Evolutionary conservation across 2,888 invertebrate species (phyloP).

Genomic region (Ophraella communa): DNA sequence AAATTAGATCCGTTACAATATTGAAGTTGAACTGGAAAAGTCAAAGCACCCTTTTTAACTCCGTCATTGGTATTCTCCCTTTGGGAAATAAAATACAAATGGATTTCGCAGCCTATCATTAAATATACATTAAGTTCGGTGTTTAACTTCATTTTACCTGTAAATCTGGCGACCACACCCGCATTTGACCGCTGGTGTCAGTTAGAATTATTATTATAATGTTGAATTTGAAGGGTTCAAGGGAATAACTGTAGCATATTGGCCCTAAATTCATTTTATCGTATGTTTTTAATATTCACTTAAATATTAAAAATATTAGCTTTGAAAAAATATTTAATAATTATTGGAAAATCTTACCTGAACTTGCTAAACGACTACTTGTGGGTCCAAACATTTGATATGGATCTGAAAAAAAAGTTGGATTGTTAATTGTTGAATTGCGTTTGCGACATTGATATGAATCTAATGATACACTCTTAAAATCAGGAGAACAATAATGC

Average conservation of each 20-base stretch:
- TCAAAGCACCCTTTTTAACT: not conserved
- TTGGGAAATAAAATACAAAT: constrained; percentile 55
- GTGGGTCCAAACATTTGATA: constrained; percentile 98
- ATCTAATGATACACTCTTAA: constrained; percentile 20
- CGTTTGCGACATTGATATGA: constrained; percentile 31
- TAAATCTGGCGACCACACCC: constrained; percentile 51
- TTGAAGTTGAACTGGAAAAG: too few species aligned
- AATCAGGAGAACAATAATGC: not conserved
- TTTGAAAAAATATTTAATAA: too few species aligned
- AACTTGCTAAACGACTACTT: constrained; percentile 94
- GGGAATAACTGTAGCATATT: too few species aligned
- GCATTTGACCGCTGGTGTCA: constrained; percentile 34
- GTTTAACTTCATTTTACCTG: constrained; percentile 48
- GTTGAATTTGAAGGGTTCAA: too few species aligned
- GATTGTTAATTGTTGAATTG: constrained; percentile 35
- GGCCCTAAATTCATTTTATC: too few species aligned
- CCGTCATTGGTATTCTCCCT: constrained; percentile 39
- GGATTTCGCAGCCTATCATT: constrained; percentile 53
- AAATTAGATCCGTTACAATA: too few species aligned
- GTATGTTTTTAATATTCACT: too few species aligned
- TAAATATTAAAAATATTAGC: too few species aligned
- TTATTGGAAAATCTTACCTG: constrained; percentile 69
- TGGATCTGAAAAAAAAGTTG: constrained; percentile 77
- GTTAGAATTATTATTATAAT: constrained; percentile 32
- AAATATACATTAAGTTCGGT: constrained; percentile 54